A percentile compares a stretch with the other conserved stretches of the same genome.
phyloP scores from a whole-genome alignment of 2,888 invertebrate species.

The Pterostichus niger region DNA sequence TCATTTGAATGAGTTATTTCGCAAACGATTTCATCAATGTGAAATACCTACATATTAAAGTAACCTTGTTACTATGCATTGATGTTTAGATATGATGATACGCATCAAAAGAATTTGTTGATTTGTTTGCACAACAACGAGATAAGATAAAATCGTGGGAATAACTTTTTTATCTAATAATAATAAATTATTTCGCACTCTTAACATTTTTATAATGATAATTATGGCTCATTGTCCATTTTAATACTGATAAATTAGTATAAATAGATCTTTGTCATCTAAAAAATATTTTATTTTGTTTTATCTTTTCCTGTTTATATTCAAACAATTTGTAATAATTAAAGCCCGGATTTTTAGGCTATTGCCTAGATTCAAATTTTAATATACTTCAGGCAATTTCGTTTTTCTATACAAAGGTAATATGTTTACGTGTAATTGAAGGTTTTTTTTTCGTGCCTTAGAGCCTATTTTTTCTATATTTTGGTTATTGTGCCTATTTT shows the following conservation, averaged over 20 bases:
- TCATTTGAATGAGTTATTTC: no score
- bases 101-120: slow-evolving; percentile 35
- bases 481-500: no score
- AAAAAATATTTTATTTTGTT: neutral
- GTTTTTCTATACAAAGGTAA: no score
- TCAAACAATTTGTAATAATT: neutral
- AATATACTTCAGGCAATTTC: no score
- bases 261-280: slow-evolving; percentile 23
- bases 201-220: neutral
- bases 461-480: no score
- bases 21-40: no score
- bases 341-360: no score
- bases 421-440: no score
- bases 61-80: slow-evolving; percentile 12
- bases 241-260: neutral
- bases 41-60: no score
- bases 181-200: slow-evolving; percentile 36
- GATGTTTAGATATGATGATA: slow-evolving; percentile 7
- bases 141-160: slow-evolving; percentile 48
- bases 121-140: slow-evolving; percentile 17
- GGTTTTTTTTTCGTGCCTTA: no score
- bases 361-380: no score
- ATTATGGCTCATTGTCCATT: slow-evolving; percentile 28
- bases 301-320: slow-evolving; percentile 11
- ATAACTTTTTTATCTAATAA: slow-evolving; percentile 39